Evolutionary conservation across 2,888 invertebrate species (phyloP).

Genomic region (Bruchidius siliquastri): DNA sequence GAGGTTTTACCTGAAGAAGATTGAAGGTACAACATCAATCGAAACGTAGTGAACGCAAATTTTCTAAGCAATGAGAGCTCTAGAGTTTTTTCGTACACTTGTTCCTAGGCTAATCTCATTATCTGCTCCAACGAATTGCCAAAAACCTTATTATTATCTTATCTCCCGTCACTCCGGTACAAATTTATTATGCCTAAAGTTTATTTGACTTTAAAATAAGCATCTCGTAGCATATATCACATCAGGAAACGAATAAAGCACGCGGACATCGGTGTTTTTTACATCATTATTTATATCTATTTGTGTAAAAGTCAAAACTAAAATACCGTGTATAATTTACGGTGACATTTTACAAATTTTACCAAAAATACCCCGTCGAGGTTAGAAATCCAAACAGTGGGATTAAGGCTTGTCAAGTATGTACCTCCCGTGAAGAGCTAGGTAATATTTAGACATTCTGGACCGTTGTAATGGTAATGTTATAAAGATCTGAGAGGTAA

Average conservation of each 20-base stretch:
- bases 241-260: background rate
- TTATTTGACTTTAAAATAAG: background rate
- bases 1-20: too few relatives aligned
- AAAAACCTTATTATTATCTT: background rate
- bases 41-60: too few relatives aligned
- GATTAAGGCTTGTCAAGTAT: slow-evolving; percentile 23
- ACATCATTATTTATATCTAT: background rate
- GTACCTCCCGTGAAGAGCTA: slow-evolving; percentile 15
- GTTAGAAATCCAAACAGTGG: slow-evolving; percentile 19
- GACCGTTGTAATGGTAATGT: slow-evolving; percentile 21
- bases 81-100: too few relatives aligned
- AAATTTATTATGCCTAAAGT: background rate
- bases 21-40: too few relatives aligned
- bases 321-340: slow-evolving; percentile 14
- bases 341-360: slow-evolving; percentile 25
- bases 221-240: background rate
- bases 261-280: background rate
- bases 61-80: too few relatives aligned
- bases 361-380: slow-evolving; percentile 20
- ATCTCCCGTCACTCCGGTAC: background rate
- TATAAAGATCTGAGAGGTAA: background rate
- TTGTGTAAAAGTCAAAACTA: background rate
- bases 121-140: background rate
- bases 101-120: background rate
- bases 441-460: slow-evolving; percentile 23